Evolutionary conservation across 2,888 invertebrate species (phyloP).

Genomic region (Eristalis pertinax): DNA sequence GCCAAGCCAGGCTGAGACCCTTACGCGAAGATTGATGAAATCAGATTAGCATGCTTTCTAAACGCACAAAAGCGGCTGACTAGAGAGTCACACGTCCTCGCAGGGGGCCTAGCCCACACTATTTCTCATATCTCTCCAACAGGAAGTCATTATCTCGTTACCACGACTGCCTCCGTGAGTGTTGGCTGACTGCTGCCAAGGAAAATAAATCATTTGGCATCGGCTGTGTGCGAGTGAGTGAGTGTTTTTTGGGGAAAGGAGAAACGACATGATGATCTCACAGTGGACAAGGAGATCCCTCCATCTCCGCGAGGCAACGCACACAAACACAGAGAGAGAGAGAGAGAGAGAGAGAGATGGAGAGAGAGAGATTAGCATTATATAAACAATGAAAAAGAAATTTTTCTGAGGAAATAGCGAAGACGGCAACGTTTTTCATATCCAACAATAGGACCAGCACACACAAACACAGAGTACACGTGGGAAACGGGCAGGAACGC

Average conservation of each 20-base stretch:
- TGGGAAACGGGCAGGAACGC: too few species aligned
- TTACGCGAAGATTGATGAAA: slow-evolving; percentile 40
- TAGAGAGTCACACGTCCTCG: slow-evolving; percentile 13
- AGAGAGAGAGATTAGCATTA: slow-evolving; percentile 50
- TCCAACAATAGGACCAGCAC: neutral
- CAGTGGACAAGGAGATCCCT: slow-evolving; percentile 58
- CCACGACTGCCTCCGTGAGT: neutral
- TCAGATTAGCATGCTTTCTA: slow-evolving; percentile 58
- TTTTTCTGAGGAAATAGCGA: slow-evolving; percentile 40
- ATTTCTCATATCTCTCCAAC: slow-evolving; percentile 58
- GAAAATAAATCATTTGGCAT: slow-evolving; percentile 63
- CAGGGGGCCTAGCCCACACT: neutral
- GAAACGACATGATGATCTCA: slow-evolving; percentile 65
- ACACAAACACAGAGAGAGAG: too few species aligned
- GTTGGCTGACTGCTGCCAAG: slow-evolving; percentile 20
- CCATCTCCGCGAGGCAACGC: slow-evolving; percentile 12
- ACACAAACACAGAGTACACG: neutral
- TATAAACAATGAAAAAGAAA: slow-evolving; percentile 67
- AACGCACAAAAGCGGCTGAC: slow-evolving; percentile 6
- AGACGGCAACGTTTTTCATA: slow-evolving; percentile 36
- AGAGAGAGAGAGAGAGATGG: slow-evolving; percentile 5
- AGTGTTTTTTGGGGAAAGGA: slow-evolving; percentile 54
- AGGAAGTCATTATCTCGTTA: slow-evolving; percentile 48
- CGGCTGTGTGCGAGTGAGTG: neutral
- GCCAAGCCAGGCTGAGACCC: neutral